Percentiles rank a stretch among this genome's conserved stretches.
Conservation (phyloP, 2,888 invertebrate genomes). For the Suillia variegata region DNA sequence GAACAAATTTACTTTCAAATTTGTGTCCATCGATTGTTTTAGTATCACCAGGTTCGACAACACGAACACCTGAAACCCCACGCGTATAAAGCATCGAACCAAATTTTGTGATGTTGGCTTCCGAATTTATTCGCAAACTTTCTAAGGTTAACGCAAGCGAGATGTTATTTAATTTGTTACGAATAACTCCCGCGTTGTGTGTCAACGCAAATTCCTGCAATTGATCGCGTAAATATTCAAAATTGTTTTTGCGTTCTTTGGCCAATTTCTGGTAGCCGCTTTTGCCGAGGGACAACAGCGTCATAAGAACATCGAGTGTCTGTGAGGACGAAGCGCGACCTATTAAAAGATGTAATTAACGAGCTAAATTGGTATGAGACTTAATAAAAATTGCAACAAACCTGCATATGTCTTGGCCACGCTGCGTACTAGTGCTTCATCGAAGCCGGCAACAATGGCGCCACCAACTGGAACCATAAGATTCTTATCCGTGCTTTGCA, state of each 20-base stretch:
- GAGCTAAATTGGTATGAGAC: not conserved
- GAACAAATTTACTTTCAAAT: conserved; percentile 64
- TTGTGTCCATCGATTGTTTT: conserved; percentile 65
- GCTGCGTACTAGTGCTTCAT: conserved; percentile 66
- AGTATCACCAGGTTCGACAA: conserved; percentile 64
- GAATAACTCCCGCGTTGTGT: conserved; percentile 67
- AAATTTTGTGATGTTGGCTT: conserved; percentile 63
- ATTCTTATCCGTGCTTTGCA: conserved; percentile 86
- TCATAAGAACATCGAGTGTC: conserved; percentile 76
- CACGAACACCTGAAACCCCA: conserved; percentile 75
- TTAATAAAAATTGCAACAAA: conserved; percentile 10
- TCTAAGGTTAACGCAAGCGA: conserved; percentile 67
- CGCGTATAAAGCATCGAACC: conserved; percentile 76
- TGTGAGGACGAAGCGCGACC: conserved; percentile 76
- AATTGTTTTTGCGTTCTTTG: conserved; percentile 67
- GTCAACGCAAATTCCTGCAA: conserved; percentile 65
- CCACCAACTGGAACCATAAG: conserved; percentile 85
- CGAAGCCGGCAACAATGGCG: conserved; percentile 74
- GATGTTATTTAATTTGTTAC: conserved; percentile 71
- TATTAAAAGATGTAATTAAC: conserved; percentile 12
- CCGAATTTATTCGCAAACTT: not conserved
- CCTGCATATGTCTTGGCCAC: conserved; percentile 76
- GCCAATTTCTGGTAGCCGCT: conserved; percentile 68
- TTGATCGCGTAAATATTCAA: conserved; percentile 66
- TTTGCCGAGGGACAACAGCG: conserved; percentile 72